Percentiles rank a stretch among this genome's conserved stretches.
These are phyloP conservation scores for Dryobotodes eremita DNA, from an alignment of 2,888 invertebrate species.

Conservation along the genomic window DNA sequence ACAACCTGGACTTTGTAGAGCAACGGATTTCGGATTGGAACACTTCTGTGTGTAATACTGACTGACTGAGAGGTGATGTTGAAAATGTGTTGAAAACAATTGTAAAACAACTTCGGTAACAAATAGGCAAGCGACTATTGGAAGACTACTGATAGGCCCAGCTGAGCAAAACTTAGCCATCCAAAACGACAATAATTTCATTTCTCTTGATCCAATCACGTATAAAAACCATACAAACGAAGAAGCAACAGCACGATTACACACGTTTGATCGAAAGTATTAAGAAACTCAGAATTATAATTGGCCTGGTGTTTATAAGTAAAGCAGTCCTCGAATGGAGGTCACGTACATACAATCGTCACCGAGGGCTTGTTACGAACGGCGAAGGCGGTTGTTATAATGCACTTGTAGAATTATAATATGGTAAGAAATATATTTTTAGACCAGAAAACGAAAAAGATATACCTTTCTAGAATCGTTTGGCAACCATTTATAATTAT, in stretches of 20 bases:
- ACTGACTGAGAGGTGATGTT: background rate
- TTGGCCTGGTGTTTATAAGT: slow-evolving; percentile 52
- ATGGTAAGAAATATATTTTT: slow-evolving; percentile 35
- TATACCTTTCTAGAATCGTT: background rate
- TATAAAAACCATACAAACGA: background rate
- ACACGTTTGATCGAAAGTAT: slow-evolving; percentile 30
- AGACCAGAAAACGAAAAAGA: slow-evolving; percentile 29
- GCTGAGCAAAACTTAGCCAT: background rate
- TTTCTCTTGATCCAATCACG: background rate
- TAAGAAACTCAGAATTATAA: slow-evolving; percentile 53
- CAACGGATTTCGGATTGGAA: background rate
- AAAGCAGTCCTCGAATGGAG: slow-evolving; percentile 55
- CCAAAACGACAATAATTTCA: background rate
- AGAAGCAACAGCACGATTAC: background rate
- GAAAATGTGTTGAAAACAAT: background rate
- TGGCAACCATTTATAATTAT: background rate
- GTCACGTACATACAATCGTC: slow-evolving; percentile 61
- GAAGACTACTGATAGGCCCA: background rate
- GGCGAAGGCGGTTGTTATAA: slow-evolving; percentile 39
- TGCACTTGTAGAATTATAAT: slow-evolving; percentile 41
- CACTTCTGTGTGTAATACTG: background rate
- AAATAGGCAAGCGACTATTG: background rate
- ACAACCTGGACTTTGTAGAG: background rate
- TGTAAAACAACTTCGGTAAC: background rate
- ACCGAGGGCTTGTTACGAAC: slow-evolving; percentile 55